Base-by-base conservation (phyloP, 2,113 vertebrate species). In the Bufo bufo region DNA sequence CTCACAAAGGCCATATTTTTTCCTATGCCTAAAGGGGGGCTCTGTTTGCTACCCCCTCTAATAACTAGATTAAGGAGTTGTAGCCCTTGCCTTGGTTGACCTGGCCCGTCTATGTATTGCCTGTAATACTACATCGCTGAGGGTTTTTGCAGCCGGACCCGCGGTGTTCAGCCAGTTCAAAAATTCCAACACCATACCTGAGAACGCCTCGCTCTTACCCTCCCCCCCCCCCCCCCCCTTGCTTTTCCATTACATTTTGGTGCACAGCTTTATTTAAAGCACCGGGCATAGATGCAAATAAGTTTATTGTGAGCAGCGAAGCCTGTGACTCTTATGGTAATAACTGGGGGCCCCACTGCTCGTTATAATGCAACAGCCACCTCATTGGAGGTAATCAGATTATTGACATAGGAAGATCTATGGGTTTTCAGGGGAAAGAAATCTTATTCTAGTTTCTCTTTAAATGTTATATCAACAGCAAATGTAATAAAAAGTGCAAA, bases 401-500 rank as follows among this genome's bases (percentile, higher is more conserved):
- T 75, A 19, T 75, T 2, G 45, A 0, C 72, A 49, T 75, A 6
- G 9, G 72, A 20, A 47, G 13, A 75, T 71, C 23, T 50, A 50
- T 10, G 45, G 47, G 20, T 50, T 75, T 75, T 47, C 17, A 8
- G 1, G 17, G 47, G 11, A 16, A 6, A 19, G 9, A 75, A 49
- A 74, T 72, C 33, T 45, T 72, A 13, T 5, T 17, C 17, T 6
- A 74, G 5, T 20, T 50, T 75, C 20, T 75, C 6, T 50, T 75
- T 50, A 50, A 75, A 75, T 3, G 20, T 75, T 20, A 8, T 75
- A 50, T 20, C 49, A 50, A 50, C 72, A 75, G 43, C 7, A 75
- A 75, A 75, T 50, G 45, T 20, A 43, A 75, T 75, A 75, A 75
- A 75, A 75, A 50, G 17, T 75, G 72, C 17, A 50, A 75, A 75